Evolutionary conservation across 2,888 invertebrate species (phyloP).

Genomic region (Rhamnusium bicolor): DNA sequence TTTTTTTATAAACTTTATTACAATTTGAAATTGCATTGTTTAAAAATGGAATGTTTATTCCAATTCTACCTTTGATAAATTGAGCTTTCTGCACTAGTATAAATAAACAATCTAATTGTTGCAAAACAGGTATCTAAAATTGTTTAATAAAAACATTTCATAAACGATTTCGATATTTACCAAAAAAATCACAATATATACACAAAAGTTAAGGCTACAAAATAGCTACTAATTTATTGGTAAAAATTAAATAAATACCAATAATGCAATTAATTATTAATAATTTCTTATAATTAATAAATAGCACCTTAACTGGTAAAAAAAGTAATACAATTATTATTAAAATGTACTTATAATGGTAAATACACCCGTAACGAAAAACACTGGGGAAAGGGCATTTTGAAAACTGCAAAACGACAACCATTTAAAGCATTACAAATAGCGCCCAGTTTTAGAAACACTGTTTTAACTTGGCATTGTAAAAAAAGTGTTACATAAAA

Average conservation of each 20-base stretch:
- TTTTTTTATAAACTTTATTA: neutral
- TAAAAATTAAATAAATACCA: conserved; percentile 22
- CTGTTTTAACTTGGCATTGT: no score
- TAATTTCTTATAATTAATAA: conserved; percentile 5
- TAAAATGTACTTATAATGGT: neutral
- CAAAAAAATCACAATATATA: conserved; percentile 32
- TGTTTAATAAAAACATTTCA: conserved; percentile 24
- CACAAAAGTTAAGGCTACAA: conserved; percentile 30
- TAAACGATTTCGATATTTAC: conserved; percentile 27
- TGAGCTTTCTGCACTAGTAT: conserved; percentile 10
- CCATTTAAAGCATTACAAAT: neutral
- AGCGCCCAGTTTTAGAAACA: no score
- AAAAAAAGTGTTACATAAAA: neutral
- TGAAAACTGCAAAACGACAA: neutral
- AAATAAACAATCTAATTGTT: conserved; percentile 27
- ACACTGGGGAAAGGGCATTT: neutral
- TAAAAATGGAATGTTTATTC: conserved; percentile 12
- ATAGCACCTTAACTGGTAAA: conserved; percentile 30
- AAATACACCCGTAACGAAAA: conserved; percentile 30
- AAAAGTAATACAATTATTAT: conserved; percentile 3
- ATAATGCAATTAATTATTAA: conserved; percentile 13
- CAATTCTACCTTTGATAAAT: neutral
- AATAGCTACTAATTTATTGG: conserved; percentile 29
- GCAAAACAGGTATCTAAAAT: conserved; percentile 29
- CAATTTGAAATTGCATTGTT: neutral